A percentile compares a stretch with the other conserved stretches of the same genome.
Conservation (phyloP, 2,113 vertebrate species). For the Rhabdornis inornatus region DNA sequence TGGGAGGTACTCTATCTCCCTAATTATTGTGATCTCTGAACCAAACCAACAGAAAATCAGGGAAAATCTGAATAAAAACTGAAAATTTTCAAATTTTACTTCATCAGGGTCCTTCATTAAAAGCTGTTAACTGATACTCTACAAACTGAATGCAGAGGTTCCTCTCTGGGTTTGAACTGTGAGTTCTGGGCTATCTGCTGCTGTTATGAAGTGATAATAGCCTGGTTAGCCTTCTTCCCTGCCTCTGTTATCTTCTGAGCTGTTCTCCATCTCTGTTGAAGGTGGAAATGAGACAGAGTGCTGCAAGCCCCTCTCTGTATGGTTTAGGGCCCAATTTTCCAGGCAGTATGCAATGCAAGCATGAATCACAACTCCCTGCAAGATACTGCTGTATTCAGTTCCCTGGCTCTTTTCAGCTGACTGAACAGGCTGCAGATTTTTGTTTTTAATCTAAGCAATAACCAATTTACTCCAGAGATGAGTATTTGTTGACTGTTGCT, state of each 20-base stretch:
- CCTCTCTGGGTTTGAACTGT: background rate
- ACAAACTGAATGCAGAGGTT: background rate
- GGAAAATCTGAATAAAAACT: background rate
- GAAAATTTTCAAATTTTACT: background rate
- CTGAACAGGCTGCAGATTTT: background rate
- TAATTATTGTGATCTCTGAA: background rate
- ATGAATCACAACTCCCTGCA: constrained; percentile 14
- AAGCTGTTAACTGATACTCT: background rate
- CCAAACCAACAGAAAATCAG: background rate
- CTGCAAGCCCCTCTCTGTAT: background rate
- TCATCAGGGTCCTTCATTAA: background rate
- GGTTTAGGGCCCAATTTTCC: background rate
- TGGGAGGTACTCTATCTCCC: too few relatives aligned
- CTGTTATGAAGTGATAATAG: background rate
- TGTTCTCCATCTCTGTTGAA: background rate
- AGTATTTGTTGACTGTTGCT: background rate
- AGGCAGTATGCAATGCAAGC: background rate
- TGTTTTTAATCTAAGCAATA: constrained; percentile 5
- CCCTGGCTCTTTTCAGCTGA: background rate
- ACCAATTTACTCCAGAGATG: background rate
- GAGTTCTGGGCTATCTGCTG: background rate
- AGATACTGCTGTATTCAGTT: background rate
- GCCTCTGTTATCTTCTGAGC: background rate
- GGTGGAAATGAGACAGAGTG: background rate
- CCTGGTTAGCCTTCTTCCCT: background rate